Conservation (phyloP, 1,140 invertebrate genomes). For the Chironomus striatipennis region DNA sequence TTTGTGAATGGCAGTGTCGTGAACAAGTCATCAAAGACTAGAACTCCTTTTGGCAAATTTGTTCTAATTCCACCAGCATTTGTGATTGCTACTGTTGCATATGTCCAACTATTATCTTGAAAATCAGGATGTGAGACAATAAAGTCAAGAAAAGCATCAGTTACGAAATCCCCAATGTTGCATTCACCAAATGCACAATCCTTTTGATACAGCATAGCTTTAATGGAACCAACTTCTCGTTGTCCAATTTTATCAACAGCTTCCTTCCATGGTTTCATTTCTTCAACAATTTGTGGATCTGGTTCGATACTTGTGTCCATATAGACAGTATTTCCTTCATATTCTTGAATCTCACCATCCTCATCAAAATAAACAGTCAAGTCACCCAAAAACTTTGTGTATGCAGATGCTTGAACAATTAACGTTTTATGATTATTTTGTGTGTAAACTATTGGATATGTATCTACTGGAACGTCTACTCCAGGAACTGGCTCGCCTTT, state of each 20-base stretch:
- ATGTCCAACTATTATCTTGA: conserved; percentile 48
- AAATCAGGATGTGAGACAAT: conserved; percentile 36
- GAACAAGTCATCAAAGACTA: conserved; percentile 57
- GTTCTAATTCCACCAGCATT: conserved; percentile 63
- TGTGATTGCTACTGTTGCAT: conserved; percentile 56
- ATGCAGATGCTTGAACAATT: conserved; percentile 56
- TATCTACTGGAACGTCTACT: conserved; percentile 45
- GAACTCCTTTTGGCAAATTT: conserved; percentile 40
- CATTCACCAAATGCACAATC: conserved; percentile 55
- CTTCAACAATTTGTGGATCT: conserved; percentile 38
- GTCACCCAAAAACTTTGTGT: conserved; percentile 65
- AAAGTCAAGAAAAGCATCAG: conserved; percentile 58
- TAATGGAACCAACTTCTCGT: conserved; percentile 46
- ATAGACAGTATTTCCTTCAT: conserved; percentile 66
- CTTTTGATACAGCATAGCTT: conserved; percentile 47
- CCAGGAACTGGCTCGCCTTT: conserved; percentile 47
- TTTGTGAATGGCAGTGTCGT: conserved; percentile 63
- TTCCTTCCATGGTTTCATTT: conserved; percentile 50
- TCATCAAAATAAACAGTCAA: conserved; percentile 63
- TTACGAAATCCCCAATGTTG: conserved; percentile 65
- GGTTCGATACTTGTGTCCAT: conserved; percentile 42
- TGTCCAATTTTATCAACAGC: conserved; percentile 49
- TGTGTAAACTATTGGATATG: conserved; percentile 57
- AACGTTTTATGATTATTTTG: conserved; percentile 48
- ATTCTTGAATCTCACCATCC: conserved; percentile 56